Base-by-base conservation (phyloP, 2,113 vertebrate species). In the Tursiops truncatus region DNA sequence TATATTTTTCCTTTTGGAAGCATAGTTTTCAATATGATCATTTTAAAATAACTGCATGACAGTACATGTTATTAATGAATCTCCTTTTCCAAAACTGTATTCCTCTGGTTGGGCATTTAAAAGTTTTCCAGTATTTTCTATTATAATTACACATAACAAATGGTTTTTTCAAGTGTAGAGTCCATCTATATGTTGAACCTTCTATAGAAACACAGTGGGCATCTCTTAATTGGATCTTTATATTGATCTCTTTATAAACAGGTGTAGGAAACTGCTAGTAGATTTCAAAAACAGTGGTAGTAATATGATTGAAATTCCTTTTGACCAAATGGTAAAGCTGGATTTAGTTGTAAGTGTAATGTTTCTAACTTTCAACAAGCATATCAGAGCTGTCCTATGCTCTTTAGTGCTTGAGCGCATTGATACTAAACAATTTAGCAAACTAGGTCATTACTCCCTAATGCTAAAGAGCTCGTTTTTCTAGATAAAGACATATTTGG, bases 11-110 rank as follows among this genome's bases (percentile, higher is more conserved):
- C 31, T 89, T 76, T 94, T 90, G 56, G 84, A 97, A 96, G 60
- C 74, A 87, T 25, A 41, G 31, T 87, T 97, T 97, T 89, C 38
- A 90, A 94, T 96, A 44, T 79, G 62, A 73, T 79, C 65, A 38
- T 92, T 97, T 88, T 21, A 95, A 97, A 97, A 89, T 85, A 96
- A 92, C 74, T 94, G 36, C 9, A 44, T 44, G 60, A 74, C 38
- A 93, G 44, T 84, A 21, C 26, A 28, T 79, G 67, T 62, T 93
- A 87, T 96, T 92, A 94, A 94, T 80, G 33, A 97, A 96, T 97
- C 62, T 83, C 65, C 33, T 76, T 92, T 95, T 76, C 60, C 31
- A 28, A 81, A 95, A 94, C 23, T n/a, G 56, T 92, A 58, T 73
- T 11, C 62, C 44, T 88, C 68, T 91, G 28, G 11, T 62, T 67